These are phyloP conservation scores for Cephus pulcher DNA, from an alignment of 2,888 invertebrate genomes.

Conservation along the genomic window DNA sequence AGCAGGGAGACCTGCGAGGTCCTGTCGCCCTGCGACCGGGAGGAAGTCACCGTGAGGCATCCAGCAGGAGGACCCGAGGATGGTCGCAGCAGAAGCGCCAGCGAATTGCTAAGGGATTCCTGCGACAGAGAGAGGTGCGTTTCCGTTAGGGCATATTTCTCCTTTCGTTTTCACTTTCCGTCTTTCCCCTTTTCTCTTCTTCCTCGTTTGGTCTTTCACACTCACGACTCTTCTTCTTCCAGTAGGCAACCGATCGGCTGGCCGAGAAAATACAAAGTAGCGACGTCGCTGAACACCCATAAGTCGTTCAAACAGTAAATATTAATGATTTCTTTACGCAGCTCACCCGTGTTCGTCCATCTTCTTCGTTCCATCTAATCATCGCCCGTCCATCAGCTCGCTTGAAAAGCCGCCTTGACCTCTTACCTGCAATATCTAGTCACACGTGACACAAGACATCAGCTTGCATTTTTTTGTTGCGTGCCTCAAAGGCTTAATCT, in stretches of 20 bases:
- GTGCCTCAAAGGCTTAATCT: neutral
- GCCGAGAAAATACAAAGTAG: conserved; percentile 40
- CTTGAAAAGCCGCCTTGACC: no score
- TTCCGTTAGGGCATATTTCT: no score
- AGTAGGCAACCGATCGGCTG: conserved; percentile 30
- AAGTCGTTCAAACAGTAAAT: conserved; percentile 46
- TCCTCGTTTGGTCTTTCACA: neutral
- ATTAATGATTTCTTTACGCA: conserved; percentile 15
- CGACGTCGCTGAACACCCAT: conserved; percentile 33
- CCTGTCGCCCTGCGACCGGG: conserved; percentile 56
- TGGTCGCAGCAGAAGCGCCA: conserved; percentile 73
- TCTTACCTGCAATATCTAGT: neutral
- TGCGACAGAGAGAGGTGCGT: conserved; percentile 56
- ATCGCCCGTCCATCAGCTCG: no score
- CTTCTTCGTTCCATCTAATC: no score
- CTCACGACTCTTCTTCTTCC: conserved; percentile 20
- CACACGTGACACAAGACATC: neutral
- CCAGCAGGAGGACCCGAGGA: conserved; percentile 64
- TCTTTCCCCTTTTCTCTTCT: neutral
- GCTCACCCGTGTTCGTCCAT: no score
- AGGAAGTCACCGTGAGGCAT: conserved; percentile 68
- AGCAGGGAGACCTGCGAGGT: conserved; percentile 39
- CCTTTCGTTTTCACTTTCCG: neutral
- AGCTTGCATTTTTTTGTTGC: neutral
- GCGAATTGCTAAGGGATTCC: conserved; percentile 73